These are phyloP conservation scores for Jordanella pulchra DNA, from an alignment of 2,797 vertebrate species.

Conservation along the genomic window DNA sequence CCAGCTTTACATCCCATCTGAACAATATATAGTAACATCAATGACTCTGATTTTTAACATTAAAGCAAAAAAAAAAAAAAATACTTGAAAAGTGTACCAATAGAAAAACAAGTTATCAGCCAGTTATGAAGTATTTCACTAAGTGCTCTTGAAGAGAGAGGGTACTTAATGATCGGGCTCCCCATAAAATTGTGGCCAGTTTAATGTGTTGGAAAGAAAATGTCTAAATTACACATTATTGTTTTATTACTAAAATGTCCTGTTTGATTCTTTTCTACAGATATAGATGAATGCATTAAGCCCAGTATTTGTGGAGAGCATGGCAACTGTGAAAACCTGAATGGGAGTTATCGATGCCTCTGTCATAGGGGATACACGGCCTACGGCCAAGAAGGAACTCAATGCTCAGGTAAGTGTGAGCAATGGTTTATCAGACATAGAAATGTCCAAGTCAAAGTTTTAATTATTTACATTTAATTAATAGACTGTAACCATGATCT, in stretches of 20 bases:
- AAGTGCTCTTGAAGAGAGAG: neutral
- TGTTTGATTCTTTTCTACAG: constrained; percentile 45
- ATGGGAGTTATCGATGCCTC: constrained; percentile 67
- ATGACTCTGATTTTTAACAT: neutral
- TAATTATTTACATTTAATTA: neutral
- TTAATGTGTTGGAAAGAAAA: neutral
- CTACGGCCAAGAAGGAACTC: constrained; percentile 54
- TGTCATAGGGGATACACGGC: constrained; percentile 70
- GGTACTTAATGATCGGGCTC: neutral
- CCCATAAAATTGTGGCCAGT: neutral
- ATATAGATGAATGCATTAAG: constrained; percentile 64
- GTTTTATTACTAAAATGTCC: neutral
- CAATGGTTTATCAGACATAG: neutral
- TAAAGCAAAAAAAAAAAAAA: neutral
- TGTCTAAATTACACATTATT: neutral
- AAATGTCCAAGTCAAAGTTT: neutral
- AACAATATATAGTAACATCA: too few species aligned
- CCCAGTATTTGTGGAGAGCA: constrained; percentile 55
- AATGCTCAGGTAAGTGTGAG: constrained; percentile 64
- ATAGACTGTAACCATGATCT: neutral
- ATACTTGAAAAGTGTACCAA: neutral
- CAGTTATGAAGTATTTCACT: neutral
- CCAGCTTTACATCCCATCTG: too few species aligned
- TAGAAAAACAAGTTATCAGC: neutral
- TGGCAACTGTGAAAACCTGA: constrained; percentile 51